These are phyloP conservation scores for Spongilla lacustris DNA, from an alignment of 37 sponge, comb jelly and placozoan genomes.

Conservation along the genomic window DNA sequence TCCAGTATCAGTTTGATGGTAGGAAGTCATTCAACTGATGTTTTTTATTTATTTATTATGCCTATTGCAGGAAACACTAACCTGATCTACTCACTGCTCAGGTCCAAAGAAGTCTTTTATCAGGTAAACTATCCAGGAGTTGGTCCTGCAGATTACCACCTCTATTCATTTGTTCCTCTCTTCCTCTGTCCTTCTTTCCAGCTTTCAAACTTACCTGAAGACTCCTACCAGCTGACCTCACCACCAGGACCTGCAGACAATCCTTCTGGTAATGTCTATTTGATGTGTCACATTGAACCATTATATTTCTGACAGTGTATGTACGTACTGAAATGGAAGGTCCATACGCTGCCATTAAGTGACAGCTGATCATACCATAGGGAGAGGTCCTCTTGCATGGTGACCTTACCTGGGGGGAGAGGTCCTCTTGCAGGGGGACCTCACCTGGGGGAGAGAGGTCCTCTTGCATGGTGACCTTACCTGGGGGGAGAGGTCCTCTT, in stretches of 20 bases:
- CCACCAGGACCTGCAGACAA: not conserved
- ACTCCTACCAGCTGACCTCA: constrained; percentile 41
- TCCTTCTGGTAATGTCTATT: constrained; percentile 11
- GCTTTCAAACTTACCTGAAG: constrained; percentile 80
- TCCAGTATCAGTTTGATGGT: constrained; percentile 99
- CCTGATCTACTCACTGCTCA: constrained; percentile 85
- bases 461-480: no score
- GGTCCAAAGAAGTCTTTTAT: constrained; percentile 87
- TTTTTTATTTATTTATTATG: not conserved
- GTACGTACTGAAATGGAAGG: constrained; percentile 8
- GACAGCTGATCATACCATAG: no score
- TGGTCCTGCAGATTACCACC: not conserved
- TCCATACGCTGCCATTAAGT: no score
- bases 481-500: no score
- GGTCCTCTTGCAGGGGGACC: not conserved
- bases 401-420: constrained; percentile 2
- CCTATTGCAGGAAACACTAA: constrained; percentile 82
- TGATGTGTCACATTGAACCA: not conserved
- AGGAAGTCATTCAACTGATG: not conserved
- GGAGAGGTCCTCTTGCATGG: no score
- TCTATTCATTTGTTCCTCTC: no score
- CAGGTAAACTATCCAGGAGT: constrained; percentile 18
- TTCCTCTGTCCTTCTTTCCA: constrained; percentile 2
- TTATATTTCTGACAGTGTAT: not conserved
- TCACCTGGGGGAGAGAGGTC: no score